phyloP scores from a whole-genome alignment of 2,113 vertebrate genomes.

The Noturus placidus region DNA sequence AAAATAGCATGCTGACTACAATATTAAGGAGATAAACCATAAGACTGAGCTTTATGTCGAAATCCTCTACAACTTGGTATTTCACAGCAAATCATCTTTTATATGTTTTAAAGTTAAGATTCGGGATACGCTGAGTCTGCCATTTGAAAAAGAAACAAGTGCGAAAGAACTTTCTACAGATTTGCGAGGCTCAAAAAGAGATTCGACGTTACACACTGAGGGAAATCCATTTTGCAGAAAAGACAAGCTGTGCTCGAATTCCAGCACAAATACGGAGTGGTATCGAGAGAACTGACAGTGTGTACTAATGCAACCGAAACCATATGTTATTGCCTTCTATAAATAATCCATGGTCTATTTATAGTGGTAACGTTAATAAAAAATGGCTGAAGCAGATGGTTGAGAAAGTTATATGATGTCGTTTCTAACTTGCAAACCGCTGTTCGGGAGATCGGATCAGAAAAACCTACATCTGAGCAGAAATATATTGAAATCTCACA shows the following conservation, averaged over 20 bases:
- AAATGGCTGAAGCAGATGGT: conserved; percentile 48
- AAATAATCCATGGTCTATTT: conserved; percentile 39
- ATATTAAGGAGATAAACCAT: conserved; percentile 45
- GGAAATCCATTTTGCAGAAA: conserved; percentile 7
- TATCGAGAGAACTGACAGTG: conserved; percentile 13
- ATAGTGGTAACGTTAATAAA: conserved; percentile 40
- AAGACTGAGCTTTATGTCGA: conserved; percentile 24
- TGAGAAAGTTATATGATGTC: conserved; percentile 30
- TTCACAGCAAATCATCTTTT: conserved; percentile 29
- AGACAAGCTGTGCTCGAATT: conserved; percentile 11
- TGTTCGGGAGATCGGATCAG: neutral
- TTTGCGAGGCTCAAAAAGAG: conserved; percentile 11
- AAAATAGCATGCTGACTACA: conserved; percentile 42
- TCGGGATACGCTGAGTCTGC: conserved; percentile 3
- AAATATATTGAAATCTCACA: neutral
- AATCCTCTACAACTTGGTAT: conserved; percentile 26
- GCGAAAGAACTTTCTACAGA: conserved; percentile 8
- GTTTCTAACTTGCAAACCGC: conserved; percentile 36
- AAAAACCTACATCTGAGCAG: conserved; percentile 16
- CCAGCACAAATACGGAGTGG: conserved; percentile 1
- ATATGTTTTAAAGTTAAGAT: conserved; percentile 34
- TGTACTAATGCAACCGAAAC: conserved; percentile 22
- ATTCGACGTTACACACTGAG: neutral
- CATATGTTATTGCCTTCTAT: conserved; percentile 24
- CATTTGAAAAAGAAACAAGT: conserved; percentile 9